These are phyloP conservation scores for Melospiza georgiana DNA, from an alignment of 2,113 vertebrate genomes.

Conservation along the genomic window DNA sequence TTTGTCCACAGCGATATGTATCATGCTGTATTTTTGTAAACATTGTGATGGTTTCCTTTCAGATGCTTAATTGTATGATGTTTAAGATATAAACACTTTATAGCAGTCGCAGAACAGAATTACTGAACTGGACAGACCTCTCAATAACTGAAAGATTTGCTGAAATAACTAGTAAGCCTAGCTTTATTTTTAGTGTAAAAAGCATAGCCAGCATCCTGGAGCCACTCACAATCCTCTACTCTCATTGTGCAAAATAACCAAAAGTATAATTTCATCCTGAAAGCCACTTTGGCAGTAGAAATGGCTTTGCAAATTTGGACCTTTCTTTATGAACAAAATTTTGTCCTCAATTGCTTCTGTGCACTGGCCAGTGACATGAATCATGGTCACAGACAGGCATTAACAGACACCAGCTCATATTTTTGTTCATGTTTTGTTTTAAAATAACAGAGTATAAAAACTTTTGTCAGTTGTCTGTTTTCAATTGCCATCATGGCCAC, in stretches of 20 bases:
- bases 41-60: conserved; percentile 68
- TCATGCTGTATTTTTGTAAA: conserved; percentile 74
- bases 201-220: background rate
- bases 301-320: conserved; percentile 1
- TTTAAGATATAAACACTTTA: conserved; percentile 55
- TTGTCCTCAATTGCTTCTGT: background rate
- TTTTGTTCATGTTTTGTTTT: background rate
- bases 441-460: background rate
- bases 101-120: conserved; percentile 26
- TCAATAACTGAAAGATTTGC: conserved; percentile 17
- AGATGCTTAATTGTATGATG: conserved; percentile 41
- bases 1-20: conserved; percentile 59
- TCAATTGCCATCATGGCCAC: background rate
- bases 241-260: conserved; percentile 28
- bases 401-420: background rate
- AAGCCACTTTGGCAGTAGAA: background rate
- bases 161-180: background rate
- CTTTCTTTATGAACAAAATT: background rate
- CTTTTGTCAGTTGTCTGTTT: background rate
- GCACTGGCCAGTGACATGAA: background rate
- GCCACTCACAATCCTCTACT: background rate
- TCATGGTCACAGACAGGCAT: background rate
- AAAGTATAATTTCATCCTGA: background rate
- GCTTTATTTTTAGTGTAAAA: conserved; percentile 40
- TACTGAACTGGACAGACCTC: conserved; percentile 23